phyloP scores from a whole-genome alignment of 2,888 invertebrate species.

The Danaus chrysippus region DNA sequence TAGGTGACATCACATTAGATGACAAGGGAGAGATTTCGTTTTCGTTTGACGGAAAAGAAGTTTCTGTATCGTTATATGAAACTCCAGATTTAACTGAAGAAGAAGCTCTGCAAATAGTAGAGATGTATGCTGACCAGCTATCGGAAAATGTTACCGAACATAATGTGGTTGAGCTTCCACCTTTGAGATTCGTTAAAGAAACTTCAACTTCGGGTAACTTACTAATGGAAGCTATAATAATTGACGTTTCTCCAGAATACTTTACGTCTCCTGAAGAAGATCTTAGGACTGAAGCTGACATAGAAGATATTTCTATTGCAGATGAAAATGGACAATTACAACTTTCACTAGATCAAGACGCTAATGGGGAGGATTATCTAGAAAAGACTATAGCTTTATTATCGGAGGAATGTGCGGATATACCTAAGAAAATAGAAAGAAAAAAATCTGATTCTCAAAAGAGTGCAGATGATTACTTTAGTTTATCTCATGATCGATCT shows the following conservation, averaged over 20 bases:
- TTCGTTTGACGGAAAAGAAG: conserved; percentile 94
- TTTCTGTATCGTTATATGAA: conserved; percentile 93
- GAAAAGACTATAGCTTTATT: conserved; percentile 68
- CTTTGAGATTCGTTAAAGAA: conserved; percentile 92
- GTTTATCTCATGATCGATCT: conserved; percentile 80
- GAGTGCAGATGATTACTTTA: conserved; percentile 82
- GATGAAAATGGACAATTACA: conserved; percentile 81
- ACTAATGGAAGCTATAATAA: conserved; percentile 93
- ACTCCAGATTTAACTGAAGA: conserved; percentile 95
- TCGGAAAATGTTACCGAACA: conserved; percentile 93
- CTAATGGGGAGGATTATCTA: conserved; percentile 76
- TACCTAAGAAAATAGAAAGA: conserved; percentile 79
- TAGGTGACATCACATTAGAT: conserved; percentile 87
- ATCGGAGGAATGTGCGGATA: conserved; percentile 75
- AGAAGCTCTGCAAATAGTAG: conserved; percentile 93
- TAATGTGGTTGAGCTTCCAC: conserved; percentile 91
- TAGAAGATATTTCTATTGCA: conserved; percentile 90
- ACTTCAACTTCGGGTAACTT: conserved; percentile 92
- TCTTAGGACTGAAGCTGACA: conserved; percentile 89
- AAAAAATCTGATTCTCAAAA: conserved; percentile 82
- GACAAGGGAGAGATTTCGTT: conserved; percentile 93
- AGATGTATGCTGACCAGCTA: conserved; percentile 96
- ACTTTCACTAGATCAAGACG: conserved; percentile 73
- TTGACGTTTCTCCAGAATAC: conserved; percentile 92
- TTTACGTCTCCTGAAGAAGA: conserved; percentile 89